A percentile compares a stretch with the other conserved stretches of the same genome.
phyloP scores from a whole-genome alignment of 2,888 invertebrate genomes.

The Carabus problematicus region DNA sequence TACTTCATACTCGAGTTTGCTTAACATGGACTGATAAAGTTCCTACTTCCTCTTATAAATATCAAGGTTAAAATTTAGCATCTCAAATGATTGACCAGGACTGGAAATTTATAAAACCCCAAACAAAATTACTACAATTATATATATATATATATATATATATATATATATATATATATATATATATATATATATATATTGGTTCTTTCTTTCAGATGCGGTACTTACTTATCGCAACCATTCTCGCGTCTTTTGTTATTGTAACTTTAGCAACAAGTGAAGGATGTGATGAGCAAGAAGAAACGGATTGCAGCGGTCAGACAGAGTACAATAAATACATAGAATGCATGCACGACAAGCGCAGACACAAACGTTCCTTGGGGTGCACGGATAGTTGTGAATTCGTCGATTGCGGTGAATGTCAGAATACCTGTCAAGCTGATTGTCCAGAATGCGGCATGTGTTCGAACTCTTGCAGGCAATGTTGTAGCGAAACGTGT shows the following conservation, averaged over 20 bases:
- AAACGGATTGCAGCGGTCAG: conserved; percentile 18
- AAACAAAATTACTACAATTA: too few species aligned
- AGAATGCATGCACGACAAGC: conserved; percentile 50
- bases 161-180: too few species aligned
- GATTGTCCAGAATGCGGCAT: conserved; percentile 52
- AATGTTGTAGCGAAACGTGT: conserved; percentile 47
- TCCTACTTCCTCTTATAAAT: too few species aligned
- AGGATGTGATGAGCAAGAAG: conserved; percentile 47
- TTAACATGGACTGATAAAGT: too few species aligned
- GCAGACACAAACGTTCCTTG: conserved; percentile 50
- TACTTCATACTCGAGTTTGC: too few species aligned
- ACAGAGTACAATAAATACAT: conserved; percentile 53
- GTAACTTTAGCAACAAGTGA: neutral
- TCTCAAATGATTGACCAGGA: too few species aligned
- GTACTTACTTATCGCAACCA: conserved; percentile 6
- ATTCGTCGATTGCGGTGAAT: conserved; percentile 47
- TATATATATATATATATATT: neutral
- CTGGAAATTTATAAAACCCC: too few species aligned
- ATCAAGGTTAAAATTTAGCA: too few species aligned
- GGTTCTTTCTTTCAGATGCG: conserved; percentile 44
- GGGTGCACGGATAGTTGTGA: conserved; percentile 47
- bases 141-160: too few species aligned
- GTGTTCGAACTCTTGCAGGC: conserved; percentile 49
- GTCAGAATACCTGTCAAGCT: conserved; percentile 34
- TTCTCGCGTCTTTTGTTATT: neutral